These are phyloP conservation scores for Dendrolimus houi DNA, from an alignment of 2,888 invertebrate species.

Conservation along the genomic window DNA sequence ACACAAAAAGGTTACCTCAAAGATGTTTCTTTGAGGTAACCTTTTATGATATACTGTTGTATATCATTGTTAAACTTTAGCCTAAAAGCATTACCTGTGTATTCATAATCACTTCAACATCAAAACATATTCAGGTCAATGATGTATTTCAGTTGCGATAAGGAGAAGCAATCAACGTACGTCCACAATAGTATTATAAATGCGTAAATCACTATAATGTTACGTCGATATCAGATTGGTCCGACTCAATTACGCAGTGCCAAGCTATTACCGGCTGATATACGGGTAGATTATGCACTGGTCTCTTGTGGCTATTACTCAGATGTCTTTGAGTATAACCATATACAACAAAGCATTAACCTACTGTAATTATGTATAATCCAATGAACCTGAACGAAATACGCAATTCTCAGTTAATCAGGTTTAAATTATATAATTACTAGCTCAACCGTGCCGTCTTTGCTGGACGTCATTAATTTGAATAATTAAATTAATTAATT, in stretches of 20 bases:
- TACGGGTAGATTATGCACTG: slow-evolving; percentile 36
- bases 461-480: no score
- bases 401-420: not conserved
- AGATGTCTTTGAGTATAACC: slow-evolving; percentile 22
- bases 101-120: not conserved
- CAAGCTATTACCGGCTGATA: slow-evolving; percentile 50
- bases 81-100: not conserved
- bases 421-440: no score
- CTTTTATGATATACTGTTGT: no score
- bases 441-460: no score
- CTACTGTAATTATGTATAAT: not conserved
- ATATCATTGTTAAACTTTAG: not conserved
- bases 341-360: slow-evolving; percentile 3
- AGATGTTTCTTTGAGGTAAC: no score
- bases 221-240: slow-evolving; percentile 41
- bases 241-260: slow-evolving; percentile 49
- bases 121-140: not conserved
- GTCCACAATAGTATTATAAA: slow-evolving; percentile 23
- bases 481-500: no score
- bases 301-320: slow-evolving; percentile 25
- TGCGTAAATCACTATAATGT: slow-evolving; percentile 41
- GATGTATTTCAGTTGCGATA: slow-evolving; percentile 2
- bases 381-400: not conserved
- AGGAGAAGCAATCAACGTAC: slow-evolving; percentile 20
- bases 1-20: not conserved